A percentile compares a stretch with the other conserved stretches of the same genome.
phyloP scores from a whole-genome alignment of 2,888 invertebrate species.

The Branchipolynoe longqiensis region DNA sequence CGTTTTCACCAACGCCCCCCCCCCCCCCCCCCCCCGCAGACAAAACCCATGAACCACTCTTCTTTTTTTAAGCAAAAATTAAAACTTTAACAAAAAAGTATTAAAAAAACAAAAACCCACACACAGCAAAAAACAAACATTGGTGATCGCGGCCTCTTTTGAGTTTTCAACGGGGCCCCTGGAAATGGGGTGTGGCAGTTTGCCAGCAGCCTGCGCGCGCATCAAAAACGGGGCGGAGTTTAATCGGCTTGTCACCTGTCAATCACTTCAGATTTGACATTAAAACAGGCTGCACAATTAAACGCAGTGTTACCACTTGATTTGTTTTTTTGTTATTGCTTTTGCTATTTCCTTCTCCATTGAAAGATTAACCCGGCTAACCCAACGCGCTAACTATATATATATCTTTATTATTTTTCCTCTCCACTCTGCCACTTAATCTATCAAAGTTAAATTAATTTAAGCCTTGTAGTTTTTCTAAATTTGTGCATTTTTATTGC shows the following conservation, averaged over 20 bases:
- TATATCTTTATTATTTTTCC: background rate
- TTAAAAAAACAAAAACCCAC: no score
- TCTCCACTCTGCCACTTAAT: background rate
- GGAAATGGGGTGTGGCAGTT: constrained; percentile 30
- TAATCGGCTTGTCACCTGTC: constrained; percentile 10
- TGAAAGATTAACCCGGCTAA: background rate
- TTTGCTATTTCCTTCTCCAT: background rate
- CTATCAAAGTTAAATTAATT: no score
- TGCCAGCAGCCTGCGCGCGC: background rate
- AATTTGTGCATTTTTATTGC: no score
- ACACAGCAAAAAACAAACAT: background rate
- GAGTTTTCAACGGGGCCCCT: constrained; percentile 29
- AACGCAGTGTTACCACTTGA: background rate
- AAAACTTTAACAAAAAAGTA: no score
- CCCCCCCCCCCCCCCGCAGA: background rate
- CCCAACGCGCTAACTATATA: background rate
- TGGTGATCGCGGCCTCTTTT: background rate
- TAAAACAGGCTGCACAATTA: background rate
- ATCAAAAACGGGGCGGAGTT: constrained; percentile 33
- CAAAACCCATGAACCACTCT: constrained; percentile 31
- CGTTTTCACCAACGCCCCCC: no score
- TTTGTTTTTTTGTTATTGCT: background rate
- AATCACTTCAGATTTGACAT: constrained; percentile 7
- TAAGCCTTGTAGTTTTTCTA: no score
- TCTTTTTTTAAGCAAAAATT: no score